These are phyloP conservation scores for Rhinophrynus dorsalis DNA, from an alignment of 2,797 vertebrate species.

Conservation along the genomic window DNA sequence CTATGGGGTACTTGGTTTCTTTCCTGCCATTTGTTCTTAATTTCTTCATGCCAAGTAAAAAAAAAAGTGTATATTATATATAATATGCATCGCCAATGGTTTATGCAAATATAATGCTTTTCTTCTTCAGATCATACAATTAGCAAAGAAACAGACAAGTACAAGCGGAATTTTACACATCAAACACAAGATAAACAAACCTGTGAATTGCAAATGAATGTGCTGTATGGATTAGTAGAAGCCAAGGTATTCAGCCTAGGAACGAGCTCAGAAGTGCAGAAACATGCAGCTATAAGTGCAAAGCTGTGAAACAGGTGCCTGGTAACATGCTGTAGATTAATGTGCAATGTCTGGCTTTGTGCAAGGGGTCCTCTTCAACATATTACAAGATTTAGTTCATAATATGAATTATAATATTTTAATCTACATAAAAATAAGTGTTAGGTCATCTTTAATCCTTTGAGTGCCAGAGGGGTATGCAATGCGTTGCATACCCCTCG, in stretches of 20 bases:
- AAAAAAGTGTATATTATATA: too few species aligned
- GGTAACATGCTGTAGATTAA: slow-evolving; percentile 72
- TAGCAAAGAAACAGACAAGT: not conserved
- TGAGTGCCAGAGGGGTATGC: too few species aligned
- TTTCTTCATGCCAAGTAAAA: not conserved
- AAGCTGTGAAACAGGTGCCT: slow-evolving; percentile 13
- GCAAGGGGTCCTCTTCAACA: slow-evolving; percentile 73
- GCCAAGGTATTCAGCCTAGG: not conserved
- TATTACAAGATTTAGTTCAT: not conserved
- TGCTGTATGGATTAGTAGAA: not conserved
- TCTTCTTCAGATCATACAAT: not conserved
- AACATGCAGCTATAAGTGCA: slow-evolving; percentile 47
- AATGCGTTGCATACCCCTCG: too few species aligned
- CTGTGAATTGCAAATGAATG: not conserved
- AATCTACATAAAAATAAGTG: too few species aligned
- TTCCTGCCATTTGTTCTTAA: too few species aligned
- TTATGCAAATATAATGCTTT: not conserved
- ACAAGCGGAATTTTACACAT: not conserved
- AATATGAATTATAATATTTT: too few species aligned
- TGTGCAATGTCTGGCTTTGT: slow-evolving; percentile 63
- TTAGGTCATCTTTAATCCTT: too few species aligned
- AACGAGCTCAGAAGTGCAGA: slow-evolving; percentile 18
- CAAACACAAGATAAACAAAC: not conserved
- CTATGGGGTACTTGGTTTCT: too few species aligned
- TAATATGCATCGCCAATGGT: not conserved